Base-by-base conservation (phyloP, 2,113 vertebrate species). In the Cheilinus undulatus region DNA sequence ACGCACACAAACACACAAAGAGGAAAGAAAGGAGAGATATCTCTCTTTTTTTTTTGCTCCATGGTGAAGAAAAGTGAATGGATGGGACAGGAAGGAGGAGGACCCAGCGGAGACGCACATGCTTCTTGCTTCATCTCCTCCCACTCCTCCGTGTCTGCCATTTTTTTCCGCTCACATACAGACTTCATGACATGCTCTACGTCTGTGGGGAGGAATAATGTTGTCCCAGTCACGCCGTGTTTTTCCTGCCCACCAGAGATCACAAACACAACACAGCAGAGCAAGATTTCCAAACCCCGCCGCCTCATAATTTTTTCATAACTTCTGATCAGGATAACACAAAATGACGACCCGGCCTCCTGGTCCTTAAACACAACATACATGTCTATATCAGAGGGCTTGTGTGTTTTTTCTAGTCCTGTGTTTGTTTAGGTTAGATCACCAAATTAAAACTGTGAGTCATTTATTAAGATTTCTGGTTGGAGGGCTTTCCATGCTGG, bases 21-120 rank as follows among this genome's bases (percentile, higher is more conserved):
- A 63, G 22, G 48, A 46, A n/a, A 24, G 17, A 45, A 13, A 45
- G 19, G 20, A n/a, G 20, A 19, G 19, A 9, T 14, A 11, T 10
- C 10, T 27, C 14, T 48, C 48, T 58, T 70, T 58, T 69, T 40
- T 69, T 67, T 45, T 36, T 14, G 24, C 67, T 68, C 52, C 74
- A 70, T 20, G 46, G 82, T 79, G 84, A 88, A 78, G 85, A 90
- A 78, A 84, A 87, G 86, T 91, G 90, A 92, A 89, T 91, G 85
- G 85, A 89, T 91, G 83, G 66, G 74, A 83, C 91, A 89, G 89
- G 85, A 88, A 90, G 86, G 84, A 89, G 85, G 87, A 86, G 91
- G 87, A 78, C 76, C 86, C 90, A 87, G 73, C 32, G 85, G 87
- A 88, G 82, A 88, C 84, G 83, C 81, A 82, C 85, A 86, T 85